Evolutionary conservation across 2,888 invertebrate genomes (phyloP), one percentile per base, ranked within the genome.

Genomic region (Tanytarsus gracilentus): DNA sequence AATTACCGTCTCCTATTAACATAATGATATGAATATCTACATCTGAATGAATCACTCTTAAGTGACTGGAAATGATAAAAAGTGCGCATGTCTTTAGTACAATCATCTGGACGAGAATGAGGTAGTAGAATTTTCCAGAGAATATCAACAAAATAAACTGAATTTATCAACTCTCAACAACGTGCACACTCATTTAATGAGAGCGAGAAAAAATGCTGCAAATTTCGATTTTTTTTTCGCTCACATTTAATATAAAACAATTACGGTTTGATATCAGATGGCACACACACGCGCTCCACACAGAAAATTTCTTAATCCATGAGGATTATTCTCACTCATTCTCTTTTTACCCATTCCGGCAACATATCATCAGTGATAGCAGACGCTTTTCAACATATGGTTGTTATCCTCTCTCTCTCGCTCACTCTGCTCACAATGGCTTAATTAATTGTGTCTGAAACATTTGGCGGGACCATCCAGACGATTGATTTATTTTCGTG

Each of bases 371-470:
- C 23, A 23, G 44, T 44, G 44, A 44, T 21, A 44, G 18, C 44
- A 44, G 44, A 44, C 44, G 9, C 33, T 33, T 33, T 44, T 44
- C 44, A 44, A 44, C 44, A 44, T 44, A 44, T 44, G 44, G 44
- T 44, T 44, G 21, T 4, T 23, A 18, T 23, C 9, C 44, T 44
- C 11, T 18, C n/a, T 33, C n/a, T 33, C 33, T 21, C 23, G 40
- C 14, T 14, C 18, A 16, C 21, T 16, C 40, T 40, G 40, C 16
- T 44, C 44, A 44, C 44, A 55, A 55, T 11, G 55, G 39, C 33
- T 55, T 55, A 55, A 55, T 55, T 55, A 55, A 55, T 55, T 55
- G 39, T 55, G 55, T 55, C 55, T 55, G 55, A 30, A 55, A 55
- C 55, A 55, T 23, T 55, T 55, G 55, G 55, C n/a, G n/a, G n/a